Evolutionary conservation across 2,113 vertebrate genomes (phyloP), one percentile per base, ranked within the genome.

Genomic region (Calidris pygmaea): DNA sequence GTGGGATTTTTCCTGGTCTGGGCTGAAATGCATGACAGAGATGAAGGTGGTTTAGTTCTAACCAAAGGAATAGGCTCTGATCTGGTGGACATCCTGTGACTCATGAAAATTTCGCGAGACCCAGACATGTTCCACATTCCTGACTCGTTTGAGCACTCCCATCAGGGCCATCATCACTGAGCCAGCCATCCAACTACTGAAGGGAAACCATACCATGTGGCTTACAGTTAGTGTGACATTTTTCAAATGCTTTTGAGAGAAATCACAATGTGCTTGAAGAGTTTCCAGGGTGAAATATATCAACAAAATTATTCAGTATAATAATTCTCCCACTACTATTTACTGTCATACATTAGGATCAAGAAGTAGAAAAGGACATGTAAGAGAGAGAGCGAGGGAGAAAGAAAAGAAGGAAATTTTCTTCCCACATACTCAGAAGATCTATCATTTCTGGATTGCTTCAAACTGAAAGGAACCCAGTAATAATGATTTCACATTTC

Each of bases 401-500:
- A 88, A 84, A 88, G 67, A 70, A 93, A 91, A 81, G 20, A 87
- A 90, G 92, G 70, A 58, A 93, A 78, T 79, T 78, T 35, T 75
- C 73, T 34, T 93, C 88, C 90, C 77, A 89, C 85, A 75, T 39
- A 27, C 34, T 81, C 58, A 87, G 82, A 92, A 90, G 76, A 92
- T 70, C 76, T 37, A 91, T 83, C 43, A 2, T 81, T 96, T 96
- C 76, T 84, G 39, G 39, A 90, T 82, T 81, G 43, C 88, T 95
- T 79, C 73, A 85, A 87, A 85, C 77, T 73, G 83, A 96, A 95
- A 90, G 59, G 66, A 94, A 72, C 85, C 73, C 60, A 85, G 20
- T 85, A 95, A 96, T 95, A 96, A 93, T 59, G 65, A 94, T 92
- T 94, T 92, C 84, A 74, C 76, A 72, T 94, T 96, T 96, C 90